Evolutionary conservation across 2,888 invertebrate genomes (phyloP).

Genomic region (Trileptium ribeirensis): DNA sequence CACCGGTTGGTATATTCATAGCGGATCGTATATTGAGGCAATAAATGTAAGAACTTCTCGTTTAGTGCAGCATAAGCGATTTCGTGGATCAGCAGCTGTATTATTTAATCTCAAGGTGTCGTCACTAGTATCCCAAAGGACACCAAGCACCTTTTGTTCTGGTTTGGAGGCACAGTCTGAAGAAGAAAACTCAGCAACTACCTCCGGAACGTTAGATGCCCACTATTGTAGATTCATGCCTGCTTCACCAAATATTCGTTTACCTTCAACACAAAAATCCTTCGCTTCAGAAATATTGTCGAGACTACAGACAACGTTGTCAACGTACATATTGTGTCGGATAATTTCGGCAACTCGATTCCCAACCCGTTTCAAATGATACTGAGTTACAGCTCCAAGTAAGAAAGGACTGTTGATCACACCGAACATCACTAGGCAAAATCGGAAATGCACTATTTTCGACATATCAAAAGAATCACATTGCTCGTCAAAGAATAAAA

Average conservation of each 20-base stretch:
- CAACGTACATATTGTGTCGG: neutral
- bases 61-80: too few relatives aligned
- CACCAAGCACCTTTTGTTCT: neutral
- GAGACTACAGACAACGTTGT: neutral
- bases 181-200: neutral
- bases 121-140: neutral
- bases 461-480: slow-evolving; percentile 1
- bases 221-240: neutral
- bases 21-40: too few relatives aligned
- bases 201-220: neutral
- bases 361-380: slow-evolving; percentile 10
- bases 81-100: too few relatives aligned
- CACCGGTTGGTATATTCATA: too few relatives aligned
- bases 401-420: slow-evolving; percentile 30
- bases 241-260: neutral
- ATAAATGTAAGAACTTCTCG: too few relatives aligned
- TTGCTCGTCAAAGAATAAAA: neutral
- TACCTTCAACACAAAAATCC: neutral
- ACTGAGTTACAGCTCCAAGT: slow-evolving; percentile 28
- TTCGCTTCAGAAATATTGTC: neutral
- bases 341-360: neutral
- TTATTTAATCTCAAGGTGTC: too few relatives aligned
- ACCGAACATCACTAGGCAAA: slow-evolving; percentile 36
- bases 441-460: slow-evolving; percentile 33
- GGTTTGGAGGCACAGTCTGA: neutral